Base-by-base conservation (phyloP, 2,797 vertebrate species). In the Diglossa cyanea region DNA sequence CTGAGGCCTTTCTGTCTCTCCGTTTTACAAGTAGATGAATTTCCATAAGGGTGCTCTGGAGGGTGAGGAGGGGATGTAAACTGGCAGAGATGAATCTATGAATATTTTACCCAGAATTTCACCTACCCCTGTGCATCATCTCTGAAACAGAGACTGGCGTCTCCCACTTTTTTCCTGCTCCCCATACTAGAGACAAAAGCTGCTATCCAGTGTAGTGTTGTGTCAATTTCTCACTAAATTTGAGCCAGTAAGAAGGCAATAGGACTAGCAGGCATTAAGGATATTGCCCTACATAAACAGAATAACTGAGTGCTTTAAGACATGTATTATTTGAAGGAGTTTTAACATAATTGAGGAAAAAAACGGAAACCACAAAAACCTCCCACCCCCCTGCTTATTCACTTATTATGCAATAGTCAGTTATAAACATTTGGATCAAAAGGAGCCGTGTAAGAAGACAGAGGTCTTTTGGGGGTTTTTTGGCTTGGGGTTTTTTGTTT, bases 321-420 rank as follows among this genome's bases (percentile, higher is more conserved):
- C 26, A 6, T 37, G 1, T 14, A 12, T 53, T 53, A 13, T 21
- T 8, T 12, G 16, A 81, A 86, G 51, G 17, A 48, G 4, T 37
- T 75, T 57, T 53, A 54, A 42, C 6, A 53, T 7, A 5, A n/a
- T 2, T 35, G 26, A 33, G 39, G 13, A 25, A 5, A 20, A 57
- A 15, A 6, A 2, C 0, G 10, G 8, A 42, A 48, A 42, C 13
- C 5, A 15, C 17, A 28, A 14, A 20, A 16, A 13, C 12, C 13
- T 7, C 11, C 17, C 31, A 1, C 1, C 11, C 2, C 11, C 3
- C 16, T 21, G 3, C 3, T 37, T 63, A 26, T 48, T 63, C 5
- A 13, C 4, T 45, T 14, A 9, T 65, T 40, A 54, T 54, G 9
- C 18, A 35, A 9, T 7, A 57, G 23, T 30, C 25, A 57, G 6